A percentile compares a stretch with the other conserved stretches of the same genome.
Evolutionary conservation across 2,113 vertebrate species (phyloP).

Genomic region (Emydura subglobosa): DNA sequence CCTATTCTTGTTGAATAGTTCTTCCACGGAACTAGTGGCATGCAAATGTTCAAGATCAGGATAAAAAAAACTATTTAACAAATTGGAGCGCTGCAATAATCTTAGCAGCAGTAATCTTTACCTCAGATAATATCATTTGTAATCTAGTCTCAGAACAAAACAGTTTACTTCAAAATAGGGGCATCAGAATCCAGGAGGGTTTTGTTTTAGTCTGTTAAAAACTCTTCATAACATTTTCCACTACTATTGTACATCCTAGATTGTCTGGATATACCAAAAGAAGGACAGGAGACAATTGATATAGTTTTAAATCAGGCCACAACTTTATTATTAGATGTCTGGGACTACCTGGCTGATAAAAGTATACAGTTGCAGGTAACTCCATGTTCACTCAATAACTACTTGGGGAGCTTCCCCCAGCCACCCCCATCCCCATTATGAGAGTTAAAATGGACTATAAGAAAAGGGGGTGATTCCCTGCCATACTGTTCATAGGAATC

Average conservation of each 20-base stretch:
- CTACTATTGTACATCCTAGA: neutral
- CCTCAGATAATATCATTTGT: neutral
- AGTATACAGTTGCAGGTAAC: neutral
- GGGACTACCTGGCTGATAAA: neutral
- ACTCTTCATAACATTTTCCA: neutral
- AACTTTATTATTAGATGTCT: neutral
- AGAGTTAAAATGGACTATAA: neutral
- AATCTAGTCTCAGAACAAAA: neutral
- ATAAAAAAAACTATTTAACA: too few species aligned
- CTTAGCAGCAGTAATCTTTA: neutral
- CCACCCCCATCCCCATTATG: neutral
- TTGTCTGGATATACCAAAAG: neutral
- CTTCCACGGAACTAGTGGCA: neutral
- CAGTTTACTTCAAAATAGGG: neutral
- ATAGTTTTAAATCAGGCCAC: neutral
- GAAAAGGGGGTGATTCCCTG: neutral
- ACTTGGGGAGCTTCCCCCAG: neutral
- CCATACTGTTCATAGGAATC: neutral
- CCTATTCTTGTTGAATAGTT: neutral
- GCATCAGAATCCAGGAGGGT: neutral
- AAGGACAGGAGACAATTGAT: neutral
- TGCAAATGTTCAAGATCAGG: fast-evolving
- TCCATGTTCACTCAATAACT: neutral
- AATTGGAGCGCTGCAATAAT: fast-evolving
- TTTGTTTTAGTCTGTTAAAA: neutral